These are phyloP conservation scores for Choristoneura rosaceana DNA, from an alignment of 2,888 invertebrate genomes.

Conservation along the genomic window DNA sequence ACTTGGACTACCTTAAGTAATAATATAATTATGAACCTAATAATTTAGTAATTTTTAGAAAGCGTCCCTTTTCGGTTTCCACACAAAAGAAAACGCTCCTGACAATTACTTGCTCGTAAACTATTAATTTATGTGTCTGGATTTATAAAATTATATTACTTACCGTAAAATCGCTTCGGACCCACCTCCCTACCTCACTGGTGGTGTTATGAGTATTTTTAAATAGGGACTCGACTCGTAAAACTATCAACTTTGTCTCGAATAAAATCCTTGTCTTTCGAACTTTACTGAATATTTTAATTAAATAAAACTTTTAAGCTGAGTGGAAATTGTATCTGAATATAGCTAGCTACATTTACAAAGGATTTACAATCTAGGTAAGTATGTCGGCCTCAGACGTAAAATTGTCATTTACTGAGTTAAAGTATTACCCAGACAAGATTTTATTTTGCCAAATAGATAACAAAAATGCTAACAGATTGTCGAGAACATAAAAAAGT, in stretches of 20 bases:
- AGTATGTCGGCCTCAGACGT: too few relatives aligned
- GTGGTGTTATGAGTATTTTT: too few relatives aligned
- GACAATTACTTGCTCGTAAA: not conserved
- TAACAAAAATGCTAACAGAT: too few relatives aligned
- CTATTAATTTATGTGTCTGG: not conserved
- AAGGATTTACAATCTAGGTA: not conserved
- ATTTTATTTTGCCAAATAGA: too few relatives aligned
- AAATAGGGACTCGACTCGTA: too few relatives aligned
- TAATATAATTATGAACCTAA: not conserved
- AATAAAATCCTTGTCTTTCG: not conserved
- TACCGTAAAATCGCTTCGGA: too few relatives aligned
- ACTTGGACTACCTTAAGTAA: too few relatives aligned
- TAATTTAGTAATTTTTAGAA: not conserved
- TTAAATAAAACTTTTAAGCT: not conserved
- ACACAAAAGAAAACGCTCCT: not conserved
- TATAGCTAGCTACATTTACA: not conserved
- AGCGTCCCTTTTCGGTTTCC: not conserved
- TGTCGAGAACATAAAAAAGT: too few relatives aligned
- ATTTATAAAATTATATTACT: not conserved
- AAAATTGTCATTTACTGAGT: too few relatives aligned
- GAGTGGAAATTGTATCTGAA: not conserved
- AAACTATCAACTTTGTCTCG: too few relatives aligned
- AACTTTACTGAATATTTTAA: not conserved
- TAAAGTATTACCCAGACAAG: too few relatives aligned
- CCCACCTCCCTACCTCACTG: too few relatives aligned